A percentile compares a stretch with the other conserved stretches of the same genome.
These are phyloP conservation scores for Leptopilina drosophilae DNA, from an alignment of 2,888 invertebrate species.

Conservation along the genomic window DNA sequence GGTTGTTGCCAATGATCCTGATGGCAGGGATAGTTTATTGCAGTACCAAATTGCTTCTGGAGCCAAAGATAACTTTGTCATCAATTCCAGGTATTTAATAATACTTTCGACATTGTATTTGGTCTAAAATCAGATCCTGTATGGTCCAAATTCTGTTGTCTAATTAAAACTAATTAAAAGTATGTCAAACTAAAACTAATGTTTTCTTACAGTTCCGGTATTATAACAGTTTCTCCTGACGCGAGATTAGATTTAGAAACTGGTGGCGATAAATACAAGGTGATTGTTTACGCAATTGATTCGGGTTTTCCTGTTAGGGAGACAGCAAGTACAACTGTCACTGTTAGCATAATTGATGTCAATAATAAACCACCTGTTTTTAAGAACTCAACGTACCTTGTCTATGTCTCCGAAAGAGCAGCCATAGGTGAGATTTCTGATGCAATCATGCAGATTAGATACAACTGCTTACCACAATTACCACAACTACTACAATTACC, in stretches of 20 bases:
- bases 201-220: conserved; percentile 79
- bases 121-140: too few species aligned
- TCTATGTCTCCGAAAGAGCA: conserved; percentile 85
- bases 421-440: conserved; percentile 75
- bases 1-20: conserved; percentile 87
- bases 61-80: conserved; percentile 87
- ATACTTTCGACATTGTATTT: too few species aligned
- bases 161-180: too few species aligned
- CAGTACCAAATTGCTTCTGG: conserved; percentile 85
- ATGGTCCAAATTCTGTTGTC: too few species aligned
- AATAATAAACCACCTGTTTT: conserved; percentile 91
- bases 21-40: conserved; percentile 84
- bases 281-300: conserved; percentile 87
- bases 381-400: conserved; percentile 81
- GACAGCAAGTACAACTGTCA: conserved; percentile 87
- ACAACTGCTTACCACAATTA: too few species aligned
- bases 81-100: conserved; percentile 82
- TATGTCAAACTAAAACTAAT: neutral
- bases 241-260: conserved; percentile 85
- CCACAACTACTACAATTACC: too few species aligned
- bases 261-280: conserved; percentile 83
- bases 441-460: too few species aligned
- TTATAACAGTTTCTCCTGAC: conserved; percentile 85
- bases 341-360: conserved; percentile 85
- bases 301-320: conserved; percentile 86